Base-by-base conservation (phyloP, 2,113 vertebrate species). In the Cephalopterus ornatus region DNA sequence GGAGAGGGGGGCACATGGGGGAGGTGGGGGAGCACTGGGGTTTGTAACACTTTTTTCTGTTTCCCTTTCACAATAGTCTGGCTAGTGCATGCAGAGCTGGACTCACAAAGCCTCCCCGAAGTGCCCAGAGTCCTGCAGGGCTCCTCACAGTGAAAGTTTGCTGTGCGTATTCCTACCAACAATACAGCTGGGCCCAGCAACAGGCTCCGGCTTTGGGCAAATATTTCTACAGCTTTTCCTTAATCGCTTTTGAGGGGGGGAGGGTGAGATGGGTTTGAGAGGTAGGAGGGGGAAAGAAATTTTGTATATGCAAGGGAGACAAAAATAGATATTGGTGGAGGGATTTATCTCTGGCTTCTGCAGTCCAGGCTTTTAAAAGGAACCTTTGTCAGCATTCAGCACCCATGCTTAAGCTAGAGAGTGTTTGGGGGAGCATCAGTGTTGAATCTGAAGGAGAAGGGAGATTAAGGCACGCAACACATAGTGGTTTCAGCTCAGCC, bases 181-280 rank as follows among this genome's bases (percentile, higher is more conserved):
- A 98, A 97, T 97, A 58, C 93, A 59, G 89, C 81, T 70, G 86
- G 92, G 87, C 95, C 89, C 92, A 73, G 95, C 93, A 96, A 97
- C 90, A 63, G 91, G 41, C 95, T 95, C 26, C 89, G 78, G 94
- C 93, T 97, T 97, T 96, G 97, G 97, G 93, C 97, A 98, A 98
- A 98, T 98, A 97, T 97, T 98, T 98, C 97, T 88, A 96, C 93
- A 97, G 94, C 81, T 97, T 96, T 96, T 88, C 61, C 74, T 91
- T 97, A 97, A 96, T 96, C 44, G 10, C 93, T 94, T 89, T 85
- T 58, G 72, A 85, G 44, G 68, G 44, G 46, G 93, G 81, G 56
- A 88, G 89, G 52, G 70, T 66, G 65, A 85, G 89, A 70, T 70
- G 85, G 39, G 30, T 58, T 79, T 83, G 88, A 32, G 92, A 79